These are phyloP conservation scores for Hololepta plana DNA, from an alignment of 2,888 invertebrate genomes.

Conservation along the genomic window DNA sequence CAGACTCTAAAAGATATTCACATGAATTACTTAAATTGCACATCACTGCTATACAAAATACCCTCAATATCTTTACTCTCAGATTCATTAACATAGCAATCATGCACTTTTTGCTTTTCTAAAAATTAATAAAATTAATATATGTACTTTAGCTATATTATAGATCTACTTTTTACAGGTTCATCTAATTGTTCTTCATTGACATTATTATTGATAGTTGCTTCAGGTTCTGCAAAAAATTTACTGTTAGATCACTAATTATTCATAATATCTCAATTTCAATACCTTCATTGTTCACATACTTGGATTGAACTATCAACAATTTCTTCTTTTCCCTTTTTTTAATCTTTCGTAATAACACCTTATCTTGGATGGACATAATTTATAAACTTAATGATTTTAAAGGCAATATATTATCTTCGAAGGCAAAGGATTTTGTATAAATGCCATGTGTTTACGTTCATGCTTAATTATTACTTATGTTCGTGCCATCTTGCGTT, in stretches of 20 bases:
- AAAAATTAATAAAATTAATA: no score
- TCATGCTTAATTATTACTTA: no score
- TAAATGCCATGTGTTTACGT: no score
- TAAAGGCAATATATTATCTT: no score
- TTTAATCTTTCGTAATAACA: slow-evolving; percentile 59
- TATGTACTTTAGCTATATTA: not conserved
- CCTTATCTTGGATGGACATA: slow-evolving; percentile 30
- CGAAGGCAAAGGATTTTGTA: no score
- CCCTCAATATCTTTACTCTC: slow-evolving; percentile 1
- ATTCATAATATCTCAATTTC: slow-evolving; percentile 19
- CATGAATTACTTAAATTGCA: slow-evolving; percentile 2
- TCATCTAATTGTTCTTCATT: slow-evolving; percentile 11
- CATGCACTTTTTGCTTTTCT: no score
- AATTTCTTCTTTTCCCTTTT: slow-evolving; percentile 57
- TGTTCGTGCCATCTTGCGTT: no score
- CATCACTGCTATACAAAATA: slow-evolving; percentile 3
- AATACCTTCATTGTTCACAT: slow-evolving; percentile 22
- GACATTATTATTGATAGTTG: no score
- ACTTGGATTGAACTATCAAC: slow-evolving; percentile 38
- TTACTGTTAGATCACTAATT: not conserved
- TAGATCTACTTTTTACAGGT: slow-evolving; percentile 6
- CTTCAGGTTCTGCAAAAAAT: no score
- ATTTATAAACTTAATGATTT: no score
- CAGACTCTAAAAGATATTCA: slow-evolving; percentile 36
- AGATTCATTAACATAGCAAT: not conserved